Percentiles rank a stretch among this genome's conserved stretches.
Evolutionary conservation across 2,888 invertebrate genomes (phyloP).

Genomic region (Mimas tiliae): DNA sequence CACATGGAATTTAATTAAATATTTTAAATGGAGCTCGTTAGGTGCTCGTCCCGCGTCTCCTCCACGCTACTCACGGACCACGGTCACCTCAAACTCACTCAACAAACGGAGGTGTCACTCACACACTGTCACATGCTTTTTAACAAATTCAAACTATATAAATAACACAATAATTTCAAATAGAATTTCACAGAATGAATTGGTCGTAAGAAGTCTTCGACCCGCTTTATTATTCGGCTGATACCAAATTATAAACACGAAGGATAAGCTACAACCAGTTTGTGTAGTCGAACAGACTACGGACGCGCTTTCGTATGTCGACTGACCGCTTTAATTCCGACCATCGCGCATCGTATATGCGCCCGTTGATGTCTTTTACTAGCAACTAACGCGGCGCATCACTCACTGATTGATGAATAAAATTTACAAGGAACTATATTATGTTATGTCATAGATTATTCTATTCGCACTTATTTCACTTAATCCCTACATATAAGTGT

Average conservation of each 20-base stretch:
- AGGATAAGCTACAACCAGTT: conserved; percentile 4
- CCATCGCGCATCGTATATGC: background rate
- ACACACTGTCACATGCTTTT: background rate
- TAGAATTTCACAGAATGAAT: background rate
- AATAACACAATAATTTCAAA: no score
- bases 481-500: no score
- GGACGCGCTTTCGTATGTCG: background rate
- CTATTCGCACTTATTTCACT: no score
- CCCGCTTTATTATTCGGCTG: background rate
- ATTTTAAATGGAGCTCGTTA: conserved; percentile 26
- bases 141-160: no score
- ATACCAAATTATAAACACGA: conserved; percentile 2
- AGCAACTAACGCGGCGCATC: conserved; percentile 16
- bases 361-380: conserved; percentile 52
- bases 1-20: conserved; percentile 28
- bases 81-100: background rate
- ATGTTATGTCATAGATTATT: no score
- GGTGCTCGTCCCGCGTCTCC: background rate
- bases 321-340: background rate
- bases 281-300: background rate
- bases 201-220: background rate
- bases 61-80: background rate
- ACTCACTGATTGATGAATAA: background rate
- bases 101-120: background rate
- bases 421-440: no score